Evolutionary conservation across 2,888 invertebrate species (phyloP), one percentile per base, ranked within the genome.

Genomic region (Empis stercorea): DNA sequence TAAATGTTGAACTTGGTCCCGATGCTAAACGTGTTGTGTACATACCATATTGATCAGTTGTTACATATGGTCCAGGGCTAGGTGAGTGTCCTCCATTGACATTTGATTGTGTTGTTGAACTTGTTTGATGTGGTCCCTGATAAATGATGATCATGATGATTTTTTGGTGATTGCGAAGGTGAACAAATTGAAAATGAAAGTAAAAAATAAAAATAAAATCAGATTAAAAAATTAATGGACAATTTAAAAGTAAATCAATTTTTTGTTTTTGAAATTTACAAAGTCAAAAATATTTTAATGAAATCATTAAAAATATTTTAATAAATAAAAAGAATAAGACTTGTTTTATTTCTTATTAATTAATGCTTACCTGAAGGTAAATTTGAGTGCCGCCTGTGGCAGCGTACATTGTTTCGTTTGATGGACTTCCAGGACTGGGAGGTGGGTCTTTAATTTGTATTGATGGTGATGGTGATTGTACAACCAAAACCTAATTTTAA

Each of bases 1-100:
- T 73, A 64, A 82, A 82, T 52, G 79, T 73, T 43, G 79, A 62
- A 39, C 64, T 61, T 44, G 65, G 65, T 43, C 63, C 61, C 37
- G 65, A 59, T 40, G 66, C 61, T 51, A 68, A 55, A 30, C 69
- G 60, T 43, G 65, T 60, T 47, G 68, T 61, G 47, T 69, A 68
- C 66, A 69, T 68, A 56, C 67, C 67, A 59, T 69, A 70, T 48
- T 63, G 63, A 55, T 70, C 68, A 52, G 66, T 56, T 45, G 64
- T 62, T 45, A 69, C 67, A 44, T 70, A 70, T 17, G 68, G 69
- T 4, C 68, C 68, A 42, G 70, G 70, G 52, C 70, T 70, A 54
- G 70, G 70, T 43, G 64, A 65, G 54, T 70, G 68, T 47, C 65
- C 60, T 47, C 65, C 60, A 50, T 66, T 68, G 52, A 67, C 57